Evolutionary conservation across 2,113 vertebrate species (phyloP).

Genomic region (Passer montanus): DNA sequence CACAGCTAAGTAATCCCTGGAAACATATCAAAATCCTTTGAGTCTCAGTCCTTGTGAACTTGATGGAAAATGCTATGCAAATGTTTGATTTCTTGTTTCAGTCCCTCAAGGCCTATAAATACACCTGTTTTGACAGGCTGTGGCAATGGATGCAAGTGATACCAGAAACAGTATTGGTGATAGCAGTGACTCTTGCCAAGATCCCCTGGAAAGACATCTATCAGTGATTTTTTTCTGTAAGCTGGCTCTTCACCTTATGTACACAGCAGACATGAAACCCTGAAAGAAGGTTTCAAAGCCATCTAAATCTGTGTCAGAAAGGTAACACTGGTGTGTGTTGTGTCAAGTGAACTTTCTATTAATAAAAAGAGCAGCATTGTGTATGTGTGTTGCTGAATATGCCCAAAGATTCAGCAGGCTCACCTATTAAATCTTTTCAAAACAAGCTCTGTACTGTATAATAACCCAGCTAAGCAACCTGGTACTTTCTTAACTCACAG

Average conservation of each 20-base stretch:
- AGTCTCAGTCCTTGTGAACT: background rate
- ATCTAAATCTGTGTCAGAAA: background rate
- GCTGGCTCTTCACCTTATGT: background rate
- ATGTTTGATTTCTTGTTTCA: background rate
- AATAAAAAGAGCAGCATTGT: background rate
- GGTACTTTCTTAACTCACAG: background rate
- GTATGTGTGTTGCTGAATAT: background rate
- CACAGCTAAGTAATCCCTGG: background rate
- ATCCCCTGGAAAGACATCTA: conserved; percentile 12
- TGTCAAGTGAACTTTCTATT: background rate
- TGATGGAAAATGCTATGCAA: background rate
- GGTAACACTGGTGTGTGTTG: background rate
- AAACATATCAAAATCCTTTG: background rate
- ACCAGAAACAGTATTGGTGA: background rate
- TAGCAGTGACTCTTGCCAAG: background rate
- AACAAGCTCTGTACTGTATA: background rate
- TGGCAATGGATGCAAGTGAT: background rate
- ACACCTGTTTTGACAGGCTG: conserved; percentile 46
- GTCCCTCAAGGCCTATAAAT: conserved; percentile 41
- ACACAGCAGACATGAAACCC: background rate
- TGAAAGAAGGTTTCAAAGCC: background rate
- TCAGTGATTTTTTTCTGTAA: background rate
- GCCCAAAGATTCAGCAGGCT: background rate
- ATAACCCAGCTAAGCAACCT: background rate
- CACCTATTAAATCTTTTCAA: background rate